Base-by-base conservation (phyloP, 2,888 invertebrate genomes). In the Vandiemenella viatica region DNA sequence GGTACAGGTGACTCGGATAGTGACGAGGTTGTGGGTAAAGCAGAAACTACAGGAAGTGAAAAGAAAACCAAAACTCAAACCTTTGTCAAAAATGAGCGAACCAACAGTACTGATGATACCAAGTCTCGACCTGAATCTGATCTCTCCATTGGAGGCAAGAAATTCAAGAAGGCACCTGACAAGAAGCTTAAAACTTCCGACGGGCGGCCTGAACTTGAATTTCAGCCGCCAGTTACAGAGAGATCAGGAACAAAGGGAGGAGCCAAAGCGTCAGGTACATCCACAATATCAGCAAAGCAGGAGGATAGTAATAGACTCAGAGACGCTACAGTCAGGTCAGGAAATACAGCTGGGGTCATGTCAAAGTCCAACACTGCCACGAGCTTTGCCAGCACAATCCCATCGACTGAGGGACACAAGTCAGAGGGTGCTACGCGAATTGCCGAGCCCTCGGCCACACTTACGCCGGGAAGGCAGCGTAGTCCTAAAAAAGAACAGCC, bases 141-240 rank as follows among this genome's bases (percentile, higher is more conserved):
- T 53, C 55, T 54, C 56, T n/a, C n/a, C n/a, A n/a, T n/a, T n/a
- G 63, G 62, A 58, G 67, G 66, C 59, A 68, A 68, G 63, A 71
- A 69, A 66, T 65, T 66, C 63, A 75, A 73, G 67, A 79, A 77
- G 76, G 75, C 78, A 75, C 78, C 79, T 66, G 80, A 80, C 70
- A 80, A 80, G 80, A 81, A 80, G 80, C 80, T 80, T 78, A 81
- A 80, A 80, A 80, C 80, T 80, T 80, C 80, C 79, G 80, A 80
- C 75, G 77, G 77, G 79, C 75, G 76, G 75, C 74, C 77, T 75
- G 79, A 76, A 74, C 74, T 71, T 68, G 72, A 77, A 74, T 73
- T 76, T 74, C 72, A 77, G 75, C 73, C 79, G 73, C 73, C 78
- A 75, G 63, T 75, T 80, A 65, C 69, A 83, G 75, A 81, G 73